Conservation (phyloP, 1,140 invertebrate species). For the Bombus superbus region DNA sequence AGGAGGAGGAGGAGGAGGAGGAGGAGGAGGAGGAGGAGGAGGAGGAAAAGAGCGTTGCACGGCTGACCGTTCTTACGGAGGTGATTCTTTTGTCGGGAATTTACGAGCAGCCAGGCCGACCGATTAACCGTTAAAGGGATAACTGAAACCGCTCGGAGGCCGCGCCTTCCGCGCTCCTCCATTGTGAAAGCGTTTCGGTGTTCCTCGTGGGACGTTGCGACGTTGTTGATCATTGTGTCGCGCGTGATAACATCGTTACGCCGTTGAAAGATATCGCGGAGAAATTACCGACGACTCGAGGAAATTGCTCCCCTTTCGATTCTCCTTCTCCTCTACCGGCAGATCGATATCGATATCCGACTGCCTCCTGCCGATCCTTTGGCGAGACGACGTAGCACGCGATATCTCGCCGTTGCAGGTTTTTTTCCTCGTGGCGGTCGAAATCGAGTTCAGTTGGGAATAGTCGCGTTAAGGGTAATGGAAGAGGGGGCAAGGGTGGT, state of each 20-base stretch:
- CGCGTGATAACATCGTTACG: slow-evolving; percentile 17
- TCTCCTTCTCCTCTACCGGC: background rate
- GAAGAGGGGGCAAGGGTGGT: background rate
- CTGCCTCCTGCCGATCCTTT: too few species aligned
- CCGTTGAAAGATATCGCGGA: background rate
- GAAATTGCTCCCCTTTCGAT: slow-evolving; percentile 9
- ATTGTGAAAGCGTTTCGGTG: slow-evolving; percentile 41
- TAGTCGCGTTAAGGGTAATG: background rate
- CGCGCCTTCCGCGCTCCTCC: background rate
- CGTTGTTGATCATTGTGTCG: slow-evolving; percentile 22
- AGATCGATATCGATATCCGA: slow-evolving; percentile 8
- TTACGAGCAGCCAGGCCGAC: slow-evolving; percentile 20
- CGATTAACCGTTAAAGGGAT: slow-evolving; percentile 51
- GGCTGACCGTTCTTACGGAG: background rate
- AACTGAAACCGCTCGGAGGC: slow-evolving; percentile 1
- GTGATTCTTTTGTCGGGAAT: slow-evolving; percentile 44
- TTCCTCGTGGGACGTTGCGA: slow-evolving; percentile 6
- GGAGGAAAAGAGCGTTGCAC: background rate
- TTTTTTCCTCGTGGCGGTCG: background rate
- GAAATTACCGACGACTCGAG: slow-evolving; percentile 17
- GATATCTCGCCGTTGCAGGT: background rate
- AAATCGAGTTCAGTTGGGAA: slow-evolving; percentile 16
- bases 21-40: background rate
- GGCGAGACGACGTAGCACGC: background rate
- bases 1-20: too few species aligned